Evolutionary conservation across 2,888 invertebrate genomes (phyloP).

Genomic region (Eupithecia pulchellata): DNA sequence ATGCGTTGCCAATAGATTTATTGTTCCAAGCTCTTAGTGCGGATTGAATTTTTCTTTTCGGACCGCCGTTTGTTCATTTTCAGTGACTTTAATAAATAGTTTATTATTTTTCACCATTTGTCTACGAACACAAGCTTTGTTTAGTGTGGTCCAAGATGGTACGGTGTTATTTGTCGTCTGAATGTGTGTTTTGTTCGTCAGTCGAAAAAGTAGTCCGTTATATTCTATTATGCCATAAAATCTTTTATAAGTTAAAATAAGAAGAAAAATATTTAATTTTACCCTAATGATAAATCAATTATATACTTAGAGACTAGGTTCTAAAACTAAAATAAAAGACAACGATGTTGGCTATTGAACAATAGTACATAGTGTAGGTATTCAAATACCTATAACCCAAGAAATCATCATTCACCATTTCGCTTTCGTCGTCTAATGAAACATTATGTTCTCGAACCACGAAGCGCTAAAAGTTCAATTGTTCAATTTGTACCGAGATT

Average conservation of each 20-base stretch:
- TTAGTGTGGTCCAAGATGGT: no score
- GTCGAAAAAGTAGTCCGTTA: not conserved
- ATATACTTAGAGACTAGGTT: no score
- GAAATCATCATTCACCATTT: not conserved
- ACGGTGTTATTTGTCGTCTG: not conserved
- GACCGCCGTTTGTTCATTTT: not conserved
- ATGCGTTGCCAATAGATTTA: conserved; percentile 60
- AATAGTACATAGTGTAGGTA: not conserved
- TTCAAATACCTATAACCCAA: not conserved
- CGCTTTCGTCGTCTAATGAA: not conserved
- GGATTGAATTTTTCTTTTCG: conserved; percentile 41
- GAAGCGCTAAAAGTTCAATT: conserved; percentile 9
- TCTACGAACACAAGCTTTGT: no score
- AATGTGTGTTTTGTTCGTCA: not conserved
- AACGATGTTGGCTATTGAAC: not conserved
- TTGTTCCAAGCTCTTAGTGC: conserved; percentile 55
- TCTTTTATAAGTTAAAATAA: not conserved
- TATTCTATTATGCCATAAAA: not conserved
- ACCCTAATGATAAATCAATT: no score
- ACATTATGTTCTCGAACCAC: not conserved
- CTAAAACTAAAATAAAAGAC: no score
- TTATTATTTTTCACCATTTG: no score
- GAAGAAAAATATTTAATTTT: no score
- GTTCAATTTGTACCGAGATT: conserved; percentile 15
- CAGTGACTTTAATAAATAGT: not conserved